Base-by-base conservation (phyloP, 2,113 vertebrate species). In the Abramis brama region DNA sequence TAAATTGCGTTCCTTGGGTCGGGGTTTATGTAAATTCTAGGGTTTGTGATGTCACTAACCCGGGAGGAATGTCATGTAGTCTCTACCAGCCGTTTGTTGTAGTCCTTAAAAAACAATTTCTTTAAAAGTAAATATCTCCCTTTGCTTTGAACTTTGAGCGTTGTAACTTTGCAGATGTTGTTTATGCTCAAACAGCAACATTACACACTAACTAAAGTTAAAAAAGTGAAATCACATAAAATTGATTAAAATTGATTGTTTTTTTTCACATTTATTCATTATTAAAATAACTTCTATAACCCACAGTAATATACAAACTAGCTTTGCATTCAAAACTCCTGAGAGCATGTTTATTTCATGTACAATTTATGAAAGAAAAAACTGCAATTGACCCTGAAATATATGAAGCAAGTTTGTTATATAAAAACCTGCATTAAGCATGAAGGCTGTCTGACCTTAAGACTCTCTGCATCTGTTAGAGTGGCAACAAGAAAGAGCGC, bases 311-410 rank as follows among this genome's bases (percentile, higher is more conserved):
- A 39, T 5, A 21, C 43, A n/a, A 79, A 45, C 12, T n/a, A 80
- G 59, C 13, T 8, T 76, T 76, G n/a, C 3, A 52, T 74, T 74
- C 10, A n/a, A 52, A 50, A 52, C 59, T 17, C 52, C 57, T 79
- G 30, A 19, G 57, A 57, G 62, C 12, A 79, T 27, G 15, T 80
- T 79, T 36, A 25, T 47, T 64, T 80, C 9, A 47, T 11, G 45
- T 64, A 39, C 78, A 27, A 45, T 19, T 45, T 45, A 39, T 27
- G 78, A 39, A 80, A 79, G 6, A n/a, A 43, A 25, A 64, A 27
- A n/a, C 6, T 47, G 78, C 77, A 79, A 60, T 2, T 60, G 55
- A 79, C 12, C 77, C 33, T 79, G 57, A 80, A 80, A 80, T 47
- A 39, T 43, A 25, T 23, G 27, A 59, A 23, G 70, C 70, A n/a